Percentiles rank a stretch among this genome's conserved stretches.
Conservation (phyloP, 2,888 invertebrate species). For the Malthinus flaveolus region DNA sequence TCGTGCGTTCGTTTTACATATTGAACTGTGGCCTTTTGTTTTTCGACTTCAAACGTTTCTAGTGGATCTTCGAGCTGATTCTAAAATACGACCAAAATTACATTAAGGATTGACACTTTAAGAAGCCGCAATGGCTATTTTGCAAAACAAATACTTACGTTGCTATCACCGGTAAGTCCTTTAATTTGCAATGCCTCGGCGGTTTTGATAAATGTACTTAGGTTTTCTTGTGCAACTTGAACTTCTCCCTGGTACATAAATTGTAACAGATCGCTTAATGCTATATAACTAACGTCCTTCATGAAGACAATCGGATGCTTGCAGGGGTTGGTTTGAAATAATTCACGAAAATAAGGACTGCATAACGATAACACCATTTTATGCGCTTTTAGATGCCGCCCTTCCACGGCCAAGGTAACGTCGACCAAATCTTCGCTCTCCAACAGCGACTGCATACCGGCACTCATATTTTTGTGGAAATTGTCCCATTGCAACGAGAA, state of each 20-base stretch:
- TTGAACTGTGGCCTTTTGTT: neutral
- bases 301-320: conserved; percentile 75
- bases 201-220: conserved; percentile 53
- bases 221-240: conserved; percentile 52
- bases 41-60: neutral
- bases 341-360: conserved; percentile 76
- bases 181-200: conserved; percentile 54
- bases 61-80: neutral
- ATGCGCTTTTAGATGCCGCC: conserved; percentile 74
- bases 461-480: conserved; percentile 73
- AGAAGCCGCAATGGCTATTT: neutral
- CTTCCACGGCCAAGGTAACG: conserved; percentile 57
- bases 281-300: conserved; percentile 70
- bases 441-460: conserved; percentile 64
- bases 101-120: too few relatives aligned
- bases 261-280: conserved; percentile 67
- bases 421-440: conserved; percentile 54
- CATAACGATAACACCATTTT: conserved; percentile 77
- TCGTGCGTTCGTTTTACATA: neutral
- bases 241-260: conserved; percentile 78
- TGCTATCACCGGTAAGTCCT: conserved; percentile 52
- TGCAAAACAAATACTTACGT: conserved; percentile 42
- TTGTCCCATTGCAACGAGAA: conserved; percentile 80
- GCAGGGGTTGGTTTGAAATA: conserved; percentile 71
- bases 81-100: neutral